A percentile compares a stretch with the other conserved stretches of the same genome.
Conservation (phyloP, 2,888 invertebrate genomes). For the Ormyrus thymus region DNA sequence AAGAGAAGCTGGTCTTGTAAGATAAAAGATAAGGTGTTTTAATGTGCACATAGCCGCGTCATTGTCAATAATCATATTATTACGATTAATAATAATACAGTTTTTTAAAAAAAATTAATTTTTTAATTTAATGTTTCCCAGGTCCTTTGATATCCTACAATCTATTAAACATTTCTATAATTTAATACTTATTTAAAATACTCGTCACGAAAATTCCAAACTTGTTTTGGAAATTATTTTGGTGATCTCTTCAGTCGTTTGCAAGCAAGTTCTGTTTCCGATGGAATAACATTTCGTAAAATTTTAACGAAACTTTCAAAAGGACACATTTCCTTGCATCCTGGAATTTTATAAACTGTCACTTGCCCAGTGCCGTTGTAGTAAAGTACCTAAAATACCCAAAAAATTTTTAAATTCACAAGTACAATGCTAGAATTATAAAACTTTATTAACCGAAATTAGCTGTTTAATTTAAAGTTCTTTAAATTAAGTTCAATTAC, state of each 20-base stretch:
- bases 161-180: not conserved
- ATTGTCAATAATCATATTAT: constrained; percentile 75
- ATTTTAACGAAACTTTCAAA: constrained; percentile 76
- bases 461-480: no score
- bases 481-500: no score
- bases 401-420: not conserved
- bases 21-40: constrained; percentile 77
- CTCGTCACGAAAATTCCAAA: not conserved
- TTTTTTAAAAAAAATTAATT: constrained; percentile 67
- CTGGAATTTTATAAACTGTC: constrained; percentile 73
- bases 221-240: not conserved
- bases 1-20: constrained; percentile 77
- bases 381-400: constrained; percentile 75
- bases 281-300: constrained; percentile 62
- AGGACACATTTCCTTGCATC: constrained; percentile 76
- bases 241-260: not conserved
- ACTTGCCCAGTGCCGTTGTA: constrained; percentile 72
- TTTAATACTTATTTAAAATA: not conserved
- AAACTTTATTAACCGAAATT: no score
- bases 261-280: constrained; percentile 17
- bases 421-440: no score
- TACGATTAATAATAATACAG: constrained; percentile 75
- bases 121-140: constrained; percentile 12
- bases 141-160: no score
- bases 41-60: constrained; percentile 78